Evolutionary conservation across 64 coral and sea anemone genomes (phyloP).

Genomic region (Anthopleura sola): DNA sequence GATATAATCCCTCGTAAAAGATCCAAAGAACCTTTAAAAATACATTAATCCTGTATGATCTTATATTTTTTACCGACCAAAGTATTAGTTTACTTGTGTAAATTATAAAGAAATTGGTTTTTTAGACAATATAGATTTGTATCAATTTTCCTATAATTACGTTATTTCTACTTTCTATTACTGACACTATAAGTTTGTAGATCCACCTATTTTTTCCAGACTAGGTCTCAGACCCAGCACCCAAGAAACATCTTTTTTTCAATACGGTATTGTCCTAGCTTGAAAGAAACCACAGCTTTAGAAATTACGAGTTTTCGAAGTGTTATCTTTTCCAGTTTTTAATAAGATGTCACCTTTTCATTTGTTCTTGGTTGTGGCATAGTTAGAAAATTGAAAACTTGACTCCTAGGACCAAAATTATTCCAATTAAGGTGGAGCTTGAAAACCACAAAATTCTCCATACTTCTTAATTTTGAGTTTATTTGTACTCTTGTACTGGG

Average conservation of each 20-base stretch:
- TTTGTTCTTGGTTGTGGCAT: not conserved
- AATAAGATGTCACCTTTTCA: not conserved
- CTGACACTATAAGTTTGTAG: not conserved
- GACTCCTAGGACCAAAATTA: not conserved
- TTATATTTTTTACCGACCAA: not conserved
- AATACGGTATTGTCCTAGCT: not conserved
- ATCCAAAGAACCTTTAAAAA: not conserved
- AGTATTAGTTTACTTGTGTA: not conserved
- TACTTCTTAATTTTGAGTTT: not conserved
- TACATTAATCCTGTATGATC: not conserved
- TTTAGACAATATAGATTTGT: not conserved
- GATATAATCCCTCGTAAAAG: not conserved
- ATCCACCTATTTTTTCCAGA: not conserved
- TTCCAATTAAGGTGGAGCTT: not conserved
- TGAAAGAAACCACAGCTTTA: not conserved
- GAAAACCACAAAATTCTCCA: not conserved
- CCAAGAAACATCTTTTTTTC: not conserved
- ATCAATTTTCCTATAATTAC: not conserved
- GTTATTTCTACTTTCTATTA: not conserved
- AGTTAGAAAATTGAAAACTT: not conserved
- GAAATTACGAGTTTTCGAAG: not conserved
- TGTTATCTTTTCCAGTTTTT: not conserved
- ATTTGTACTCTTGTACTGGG: not conserved
- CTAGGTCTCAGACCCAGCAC: not conserved
- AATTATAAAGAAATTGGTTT: not conserved